Evolutionary conservation across 2,888 invertebrate species (phyloP), one percentile per base, ranked within the genome.

Genomic region (Calliscelio sp.): DNA sequence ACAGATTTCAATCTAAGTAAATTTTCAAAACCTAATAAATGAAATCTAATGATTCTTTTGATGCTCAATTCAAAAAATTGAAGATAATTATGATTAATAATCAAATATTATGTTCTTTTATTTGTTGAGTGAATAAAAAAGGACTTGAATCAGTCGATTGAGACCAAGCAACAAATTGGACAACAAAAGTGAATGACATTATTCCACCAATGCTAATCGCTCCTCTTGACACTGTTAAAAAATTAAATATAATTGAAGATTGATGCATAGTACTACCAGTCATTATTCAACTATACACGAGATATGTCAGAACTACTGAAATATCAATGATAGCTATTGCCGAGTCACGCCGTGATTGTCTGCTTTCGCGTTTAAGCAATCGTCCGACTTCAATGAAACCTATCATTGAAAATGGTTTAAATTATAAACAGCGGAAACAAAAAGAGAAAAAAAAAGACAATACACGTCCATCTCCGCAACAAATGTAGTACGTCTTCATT

Each of bases 251-350:
- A 77, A 55, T 77, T 46, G 53, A 77, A 46, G 75, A 77, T 57
- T 66, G 75, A 65, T 77, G 66, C 57, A 77, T 22, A 55, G 57
- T 57, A 66, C 65, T 66, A 66, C 55, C 41, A 57, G 55, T 63
- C 51, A 55, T 65, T 65, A 77, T 49, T 66, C 66, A 77, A 53
- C 57, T 18, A 65, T 61, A 65, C 25, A 61, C 51, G 38, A 32
- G 57, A 66, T 35, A 57, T 68, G 68, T 70, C 46, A 70, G 63
- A 44, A 79, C 70, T 70, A 79, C 53, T 70, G 70, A 79, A 63
- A 79, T 61, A 70, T 74, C 78, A 68, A 61, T 63, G 63, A 44
- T 61, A 25, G 49, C 41, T 70, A 63, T 51, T 70, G 70, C 70
- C 24, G 51, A 70, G 78, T 79, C 78, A 79, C 20, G 49, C n/a